Base-by-base conservation (phyloP, 2,888 invertebrate species). In the Drosophila silvestris region DNA sequence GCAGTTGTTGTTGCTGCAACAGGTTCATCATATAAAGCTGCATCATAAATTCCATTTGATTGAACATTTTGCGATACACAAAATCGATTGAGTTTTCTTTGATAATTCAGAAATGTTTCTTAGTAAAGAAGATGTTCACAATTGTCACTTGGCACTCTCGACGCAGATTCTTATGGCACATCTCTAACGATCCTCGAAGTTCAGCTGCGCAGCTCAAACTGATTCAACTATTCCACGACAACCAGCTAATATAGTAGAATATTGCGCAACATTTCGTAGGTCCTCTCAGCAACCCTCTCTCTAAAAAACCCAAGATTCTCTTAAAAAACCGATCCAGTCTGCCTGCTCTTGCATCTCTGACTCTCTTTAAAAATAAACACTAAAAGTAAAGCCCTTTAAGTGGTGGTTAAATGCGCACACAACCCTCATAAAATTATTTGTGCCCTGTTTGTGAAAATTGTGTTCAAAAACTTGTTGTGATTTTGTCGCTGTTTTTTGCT, bases 1-100 rank as follows among this genome's bases (percentile, higher is more conserved):
- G 92, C 6, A 91, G 89, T 2, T 91, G 91, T 44, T 92, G 92
- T 50, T 93, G 92, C 74, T 92, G 92, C 90, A 93, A 77, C 79
- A 92, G 82, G 73, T 92, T 93, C 92, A 93, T 93, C 93, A 93
- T 92, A 71, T 93, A 93, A 60, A 93, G 89, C 70, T 93, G 93
- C 93, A 93, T 93, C 50, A 92, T 85, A 65, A 93, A 89, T 79
- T 92, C 93, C 91, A 93, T 89, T 92, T 93, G 93, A 62, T 90
- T 90, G 32, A 92, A 90, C 92, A 93, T 93, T 70, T 83, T 84
- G 67, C 39, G 33, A 59, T 64, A 66, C 77, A 82, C 70, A 22
- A 30, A 52, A n/a, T 19, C 12, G 41, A 35, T 47, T 16, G 16
- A 54, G 44, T 54, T 28, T 54, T 65, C 59, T 47, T 47, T 26